These are phyloP conservation scores for Montipora capricornis DNA, from an alignment of 64 coral and sea anemone genomes.

Conservation along the genomic window DNA sequence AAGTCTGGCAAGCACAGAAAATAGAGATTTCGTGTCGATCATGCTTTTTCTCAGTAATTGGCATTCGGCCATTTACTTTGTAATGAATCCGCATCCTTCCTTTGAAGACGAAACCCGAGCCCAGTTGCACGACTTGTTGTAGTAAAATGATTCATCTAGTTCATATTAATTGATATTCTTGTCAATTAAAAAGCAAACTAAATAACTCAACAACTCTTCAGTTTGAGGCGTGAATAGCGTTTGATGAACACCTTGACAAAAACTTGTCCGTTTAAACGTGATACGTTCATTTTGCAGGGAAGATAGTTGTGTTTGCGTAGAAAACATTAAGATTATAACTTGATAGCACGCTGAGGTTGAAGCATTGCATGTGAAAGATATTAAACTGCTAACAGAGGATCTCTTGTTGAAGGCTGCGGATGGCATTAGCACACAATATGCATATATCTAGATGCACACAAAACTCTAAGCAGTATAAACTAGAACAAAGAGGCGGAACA, in stretches of 20 bases:
- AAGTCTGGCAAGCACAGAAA: neutral
- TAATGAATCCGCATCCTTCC: neutral
- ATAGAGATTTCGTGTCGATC: neutral
- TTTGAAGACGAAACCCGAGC: slow-evolving; percentile 8
- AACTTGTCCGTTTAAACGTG: neutral
- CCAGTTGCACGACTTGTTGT: neutral
- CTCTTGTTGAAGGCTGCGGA: neutral
- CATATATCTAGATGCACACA: neutral
- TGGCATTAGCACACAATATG: neutral
- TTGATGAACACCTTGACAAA: neutral
- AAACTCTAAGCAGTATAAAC: slow-evolving; percentile 5
- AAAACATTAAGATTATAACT: slow-evolving; percentile 17
- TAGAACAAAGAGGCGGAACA: slow-evolving; percentile 1
- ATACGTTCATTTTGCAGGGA: neutral
- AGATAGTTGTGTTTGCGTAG: neutral
- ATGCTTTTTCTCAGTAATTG: neutral
- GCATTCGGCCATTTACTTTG: slow-evolving; percentile 9
- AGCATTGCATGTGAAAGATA: neutral
- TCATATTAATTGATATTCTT: neutral
- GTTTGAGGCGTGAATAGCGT: neutral
- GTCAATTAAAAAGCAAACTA: neutral
- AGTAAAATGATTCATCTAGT: neutral
- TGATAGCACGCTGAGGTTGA: slow-evolving; percentile 28
- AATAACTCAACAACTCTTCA: neutral
- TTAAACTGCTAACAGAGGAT: neutral